phyloP scores from a whole-genome alignment of 1,140 invertebrate genomes.

The Drosophila tristis region DNA sequence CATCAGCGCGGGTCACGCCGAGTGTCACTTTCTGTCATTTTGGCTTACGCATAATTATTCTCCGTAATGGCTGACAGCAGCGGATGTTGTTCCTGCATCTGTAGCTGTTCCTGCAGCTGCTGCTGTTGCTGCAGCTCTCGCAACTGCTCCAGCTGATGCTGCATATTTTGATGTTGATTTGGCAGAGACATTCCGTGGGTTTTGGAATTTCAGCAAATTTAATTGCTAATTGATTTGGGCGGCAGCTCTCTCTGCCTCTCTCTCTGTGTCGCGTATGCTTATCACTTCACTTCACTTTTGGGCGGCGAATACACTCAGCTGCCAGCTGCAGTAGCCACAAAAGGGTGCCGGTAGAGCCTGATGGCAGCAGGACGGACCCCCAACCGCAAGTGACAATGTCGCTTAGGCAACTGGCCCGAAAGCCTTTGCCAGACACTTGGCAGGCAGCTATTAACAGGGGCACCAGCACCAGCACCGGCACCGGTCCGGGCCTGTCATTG shows the following conservation, averaged over 20 bases:
- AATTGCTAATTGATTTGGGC: constrained; percentile 78
- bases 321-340: constrained; percentile 33
- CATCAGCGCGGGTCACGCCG: no score
- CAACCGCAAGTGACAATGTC: constrained; percentile 78
- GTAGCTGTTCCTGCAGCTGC: constrained; percentile 20
- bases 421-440: constrained; percentile 46
- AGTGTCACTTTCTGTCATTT: constrained; percentile 44
- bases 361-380: constrained; percentile 18
- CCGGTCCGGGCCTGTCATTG: constrained; percentile 54
- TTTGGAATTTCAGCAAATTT: constrained; percentile 60
- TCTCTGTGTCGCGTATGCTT: constrained; percentile 18
- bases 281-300: constrained; percentile 24
- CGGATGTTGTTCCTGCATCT: constrained; percentile 43
- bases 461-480: constrained; percentile 4
- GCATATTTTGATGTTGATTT: constrained; percentile 39
- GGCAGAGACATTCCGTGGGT: constrained; percentile 56
- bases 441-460: constrained; percentile 60
- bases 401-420: constrained; percentile 63
- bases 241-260: not conserved
- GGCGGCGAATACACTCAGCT: constrained; percentile 22
- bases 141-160: constrained; percentile 24
- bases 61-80: constrained; percentile 67
- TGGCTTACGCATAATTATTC: constrained; percentile 77
- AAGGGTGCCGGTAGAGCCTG: constrained; percentile 7
- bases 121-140: constrained; percentile 10